These are phyloP conservation scores for Callocephalon fimbriatum DNA, from an alignment of 2,113 vertebrate genomes.

Conservation along the genomic window DNA sequence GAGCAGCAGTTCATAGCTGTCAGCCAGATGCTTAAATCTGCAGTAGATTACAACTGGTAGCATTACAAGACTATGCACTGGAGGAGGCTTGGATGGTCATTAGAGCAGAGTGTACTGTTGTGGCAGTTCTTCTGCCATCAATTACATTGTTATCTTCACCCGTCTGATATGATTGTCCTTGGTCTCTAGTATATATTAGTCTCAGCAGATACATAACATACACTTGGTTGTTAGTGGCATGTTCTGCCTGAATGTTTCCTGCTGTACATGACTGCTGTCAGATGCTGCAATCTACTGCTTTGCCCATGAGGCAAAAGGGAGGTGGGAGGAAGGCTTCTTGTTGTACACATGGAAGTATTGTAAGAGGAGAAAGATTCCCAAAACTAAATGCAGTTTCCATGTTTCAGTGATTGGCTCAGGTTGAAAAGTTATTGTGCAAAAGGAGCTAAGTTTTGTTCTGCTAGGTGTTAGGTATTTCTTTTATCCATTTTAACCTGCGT, in stretches of 20 bases:
- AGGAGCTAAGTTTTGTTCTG: background rate
- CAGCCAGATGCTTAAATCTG: background rate
- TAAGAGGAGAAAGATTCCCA: background rate
- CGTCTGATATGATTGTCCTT: fast-evolving
- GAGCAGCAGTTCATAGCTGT: background rate
- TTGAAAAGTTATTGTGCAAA: background rate
- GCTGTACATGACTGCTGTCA: background rate
- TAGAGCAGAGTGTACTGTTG: background rate
- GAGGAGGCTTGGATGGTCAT: background rate
- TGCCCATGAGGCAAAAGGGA: background rate
- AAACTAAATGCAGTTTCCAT: background rate
- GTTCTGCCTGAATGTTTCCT: background rate
- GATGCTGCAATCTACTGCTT: background rate
- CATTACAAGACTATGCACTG: background rate
- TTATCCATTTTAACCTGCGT: fast-evolving
- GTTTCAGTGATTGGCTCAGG: background rate
- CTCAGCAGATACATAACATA: background rate
- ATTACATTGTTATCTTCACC: background rate
- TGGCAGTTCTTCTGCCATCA: background rate
- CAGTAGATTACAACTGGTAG: background rate
- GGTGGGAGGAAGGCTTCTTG: background rate
- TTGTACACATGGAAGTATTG: background rate
- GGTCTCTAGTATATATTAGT: no score
- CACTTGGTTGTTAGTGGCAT: background rate
- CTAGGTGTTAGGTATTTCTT: background rate